Conservation (phyloP, 2,113 vertebrate species). For the Limanda limanda region DNA sequence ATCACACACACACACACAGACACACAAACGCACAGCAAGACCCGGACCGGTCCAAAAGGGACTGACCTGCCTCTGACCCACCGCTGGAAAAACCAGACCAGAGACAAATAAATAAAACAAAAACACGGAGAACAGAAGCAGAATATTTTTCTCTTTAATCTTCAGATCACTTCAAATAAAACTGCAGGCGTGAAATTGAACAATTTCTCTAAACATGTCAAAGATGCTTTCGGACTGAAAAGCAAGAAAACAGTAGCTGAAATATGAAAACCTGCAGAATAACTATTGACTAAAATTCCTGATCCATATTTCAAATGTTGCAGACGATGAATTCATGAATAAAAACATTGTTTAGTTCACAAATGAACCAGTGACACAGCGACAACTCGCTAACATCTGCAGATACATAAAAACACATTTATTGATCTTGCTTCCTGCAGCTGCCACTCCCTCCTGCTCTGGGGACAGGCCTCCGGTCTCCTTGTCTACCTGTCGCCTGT, state of each 20-base stretch:
- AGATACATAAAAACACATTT: conserved; percentile 11
- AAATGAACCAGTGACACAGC: neutral
- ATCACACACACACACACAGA: conserved; percentile 14
- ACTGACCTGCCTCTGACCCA: conserved; percentile 59
- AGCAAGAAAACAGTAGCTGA: no score
- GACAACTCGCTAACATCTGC: neutral
- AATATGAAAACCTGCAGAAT: neutral
- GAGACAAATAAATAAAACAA: conserved; percentile 14
- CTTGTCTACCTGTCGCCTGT: conserved; percentile 3
- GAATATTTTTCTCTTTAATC: conserved; percentile 4
- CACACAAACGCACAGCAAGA: conserved; percentile 12
- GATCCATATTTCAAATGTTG: neutral
- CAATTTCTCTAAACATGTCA: neutral
- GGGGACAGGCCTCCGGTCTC: conserved; percentile 1
- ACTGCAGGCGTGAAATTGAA: neutral
- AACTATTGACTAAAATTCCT: neutral
- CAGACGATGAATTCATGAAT: neutral
- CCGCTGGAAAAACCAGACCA: conserved; percentile 31
- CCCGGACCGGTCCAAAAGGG: conserved; percentile 20
- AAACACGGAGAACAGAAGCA: neutral
- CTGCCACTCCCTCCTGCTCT: neutral
- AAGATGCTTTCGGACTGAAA: neutral
- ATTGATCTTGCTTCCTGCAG: conserved; percentile 34
- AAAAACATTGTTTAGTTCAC: neutral
- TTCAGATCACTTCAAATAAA: neutral